Conservation (phyloP, 2,113 vertebrate genomes). For the human region GRCh38 chr1:87352001-87352500, state of each 20-base stretch:
- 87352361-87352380: conserved; percentile 74
- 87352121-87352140: conserved; percentile 78
- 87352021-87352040: conserved; percentile 21
- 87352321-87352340: conserved; percentile 81
- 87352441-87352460: conserved; percentile 75
- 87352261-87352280: conserved; percentile 65
- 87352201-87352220: conserved; percentile 62
- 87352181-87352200: conserved; percentile 78
- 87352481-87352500: conserved; percentile 76
- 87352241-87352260: conserved; percentile 54
- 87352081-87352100: conserved; percentile 41
- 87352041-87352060: background rate
- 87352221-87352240: conserved; percentile 66
- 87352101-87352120: conserved; percentile 63
- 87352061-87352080: background rate
- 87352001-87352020: conserved; percentile 29
- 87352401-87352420: conserved; percentile 72
- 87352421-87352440: conserved; percentile 76
- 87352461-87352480: conserved; percentile 74
- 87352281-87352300: conserved; percentile 63
- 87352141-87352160: conserved; percentile 81
- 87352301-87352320: conserved; percentile 62
- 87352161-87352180: conserved; percentile 79
- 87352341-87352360: conserved; percentile 28
- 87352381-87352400: conserved; percentile 73